Evolutionary conservation across 2,113 vertebrate genomes (phyloP).

Genomic region (Microcebus tavaratra): DNA sequence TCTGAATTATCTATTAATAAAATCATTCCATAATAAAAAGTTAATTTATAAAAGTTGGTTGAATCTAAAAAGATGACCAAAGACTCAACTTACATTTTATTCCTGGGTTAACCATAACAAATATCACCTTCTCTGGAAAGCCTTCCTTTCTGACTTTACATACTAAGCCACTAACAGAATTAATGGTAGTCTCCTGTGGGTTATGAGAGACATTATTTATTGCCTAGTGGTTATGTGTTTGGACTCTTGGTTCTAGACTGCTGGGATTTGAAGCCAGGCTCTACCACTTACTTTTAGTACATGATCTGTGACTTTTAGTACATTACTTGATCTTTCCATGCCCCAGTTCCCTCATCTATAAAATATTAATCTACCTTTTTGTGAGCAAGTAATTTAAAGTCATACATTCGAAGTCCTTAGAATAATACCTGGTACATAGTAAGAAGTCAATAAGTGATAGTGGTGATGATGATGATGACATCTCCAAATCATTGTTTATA

Average conservation of each 20-base stretch:
- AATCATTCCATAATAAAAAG: neutral
- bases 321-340: slow-evolving; percentile 2
- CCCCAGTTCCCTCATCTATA: neutral
- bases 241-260: neutral
- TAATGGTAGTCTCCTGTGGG: neutral
- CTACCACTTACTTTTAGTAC: neutral
- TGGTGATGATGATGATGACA: neutral
- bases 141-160: neutral
- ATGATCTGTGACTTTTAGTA: neutral
- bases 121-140: neutral
- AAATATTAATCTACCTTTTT: neutral
- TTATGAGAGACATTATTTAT: neutral
- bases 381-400: neutral
- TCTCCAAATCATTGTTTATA: neutral
- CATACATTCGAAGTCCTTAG: neutral
- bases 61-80: neutral
- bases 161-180: slow-evolving; percentile 6
- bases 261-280: neutral
- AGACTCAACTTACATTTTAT: slow-evolving; percentile 1
- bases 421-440: neutral
- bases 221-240: neutral
- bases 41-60: slow-evolving; percentile 1
- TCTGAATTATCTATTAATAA: neutral
- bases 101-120: neutral
- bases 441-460: neutral